Evolutionary conservation across 2,888 invertebrate genomes (phyloP).

Genomic region (Chesias legatella): DNA sequence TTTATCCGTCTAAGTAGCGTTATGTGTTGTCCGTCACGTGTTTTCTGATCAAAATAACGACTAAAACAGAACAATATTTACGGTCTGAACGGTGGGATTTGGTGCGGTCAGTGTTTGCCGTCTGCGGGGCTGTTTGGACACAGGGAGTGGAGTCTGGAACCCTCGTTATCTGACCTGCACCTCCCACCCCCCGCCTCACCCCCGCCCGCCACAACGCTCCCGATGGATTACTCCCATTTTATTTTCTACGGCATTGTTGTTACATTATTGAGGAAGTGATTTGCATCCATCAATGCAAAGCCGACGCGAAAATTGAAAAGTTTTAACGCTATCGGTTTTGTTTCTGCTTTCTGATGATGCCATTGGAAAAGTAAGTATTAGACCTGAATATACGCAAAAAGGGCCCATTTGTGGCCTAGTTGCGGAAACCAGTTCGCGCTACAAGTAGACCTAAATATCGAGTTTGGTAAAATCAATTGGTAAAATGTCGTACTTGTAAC

Average conservation of each 20-base stretch:
- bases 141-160: slow-evolving; percentile 5
- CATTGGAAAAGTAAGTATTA: slow-evolving; percentile 4
- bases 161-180: slow-evolving; percentile 12
- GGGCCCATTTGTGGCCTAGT: no score
- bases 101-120: slow-evolving; percentile 9
- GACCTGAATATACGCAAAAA: no score
- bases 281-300: slow-evolving; percentile 24
- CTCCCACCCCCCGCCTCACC: slow-evolving; percentile 1
- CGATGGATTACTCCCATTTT: slow-evolving; percentile 17
- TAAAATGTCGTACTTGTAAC: no score
- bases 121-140: slow-evolving; percentile 6
- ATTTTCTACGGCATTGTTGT: slow-evolving; percentile 11
- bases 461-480: no score
- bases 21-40: no score
- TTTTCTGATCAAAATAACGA: not conserved
- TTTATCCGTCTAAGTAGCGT: no score
- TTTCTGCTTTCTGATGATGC: not conserved
- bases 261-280: slow-evolving; percentile 16
- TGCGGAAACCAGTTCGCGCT: no score
- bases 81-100: slow-evolving; percentile 2
- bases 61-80: slow-evolving; percentile 3
- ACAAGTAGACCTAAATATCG: no score
- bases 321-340: slow-evolving; percentile 14
- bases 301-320: slow-evolving; percentile 23
- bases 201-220: not conserved